Conservation (phyloP, 2,113 vertebrate species). For the Eidolon helvum region DNA sequence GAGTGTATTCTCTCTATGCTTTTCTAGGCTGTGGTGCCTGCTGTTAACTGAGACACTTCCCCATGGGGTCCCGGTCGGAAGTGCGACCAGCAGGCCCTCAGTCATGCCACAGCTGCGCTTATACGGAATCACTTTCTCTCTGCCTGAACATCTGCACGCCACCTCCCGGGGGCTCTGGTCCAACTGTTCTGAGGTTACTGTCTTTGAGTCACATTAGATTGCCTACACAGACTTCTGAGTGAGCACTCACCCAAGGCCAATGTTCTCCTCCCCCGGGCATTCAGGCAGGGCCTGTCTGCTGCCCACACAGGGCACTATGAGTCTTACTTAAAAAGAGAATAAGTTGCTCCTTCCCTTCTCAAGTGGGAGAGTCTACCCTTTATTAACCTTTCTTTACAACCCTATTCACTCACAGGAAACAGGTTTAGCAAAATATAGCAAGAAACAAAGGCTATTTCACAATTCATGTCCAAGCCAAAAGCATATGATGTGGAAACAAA, state of each 20-base stretch:
- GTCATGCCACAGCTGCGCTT: background rate
- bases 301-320: fast-evolving
- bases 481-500: background rate
- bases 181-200: background rate
- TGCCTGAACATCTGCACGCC: background rate
- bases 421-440: background rate
- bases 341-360: background rate
- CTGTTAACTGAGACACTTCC: background rate
- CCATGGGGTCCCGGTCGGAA: background rate
- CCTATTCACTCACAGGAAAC: slow-evolving; percentile 29
- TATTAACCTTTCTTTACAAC: slow-evolving; percentile 28
- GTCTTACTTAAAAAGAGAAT: background rate
- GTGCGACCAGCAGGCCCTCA: background rate
- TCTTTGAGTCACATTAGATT: background rate
- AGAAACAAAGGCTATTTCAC: slow-evolving; percentile 58
- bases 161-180: background rate
- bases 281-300: background rate
- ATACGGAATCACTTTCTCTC: background rate
- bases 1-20: background rate
- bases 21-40: background rate
- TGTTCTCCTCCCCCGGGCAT: background rate
- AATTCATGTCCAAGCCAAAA: background rate
- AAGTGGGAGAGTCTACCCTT: background rate
- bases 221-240: background rate
- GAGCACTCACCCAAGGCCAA: background rate